Conservation (phyloP, 2,888 invertebrate species). For the Caradrina clavipalpis region DNA sequence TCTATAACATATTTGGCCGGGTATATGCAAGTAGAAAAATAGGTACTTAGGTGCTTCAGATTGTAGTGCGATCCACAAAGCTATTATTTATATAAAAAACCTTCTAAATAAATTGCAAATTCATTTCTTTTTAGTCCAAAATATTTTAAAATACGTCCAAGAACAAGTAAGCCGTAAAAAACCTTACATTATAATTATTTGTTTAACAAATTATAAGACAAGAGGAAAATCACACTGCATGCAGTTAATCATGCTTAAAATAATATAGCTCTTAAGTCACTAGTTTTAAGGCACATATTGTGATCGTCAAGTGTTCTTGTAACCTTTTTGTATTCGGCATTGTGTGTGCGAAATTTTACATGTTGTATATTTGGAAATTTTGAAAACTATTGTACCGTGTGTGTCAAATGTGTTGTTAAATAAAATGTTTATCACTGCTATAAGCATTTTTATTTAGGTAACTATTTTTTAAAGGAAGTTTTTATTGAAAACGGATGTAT, state of each 20-base stretch:
- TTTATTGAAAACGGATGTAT: too few relatives aligned
- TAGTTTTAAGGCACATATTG: conserved; percentile 29
- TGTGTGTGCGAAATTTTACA: conserved; percentile 41
- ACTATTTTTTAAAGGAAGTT: too few relatives aligned
- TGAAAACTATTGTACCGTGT: conserved; percentile 27
- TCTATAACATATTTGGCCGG: background rate
- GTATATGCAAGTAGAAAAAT: background rate
- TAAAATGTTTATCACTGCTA: conserved; percentile 54
- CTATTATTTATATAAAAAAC: too few relatives aligned
- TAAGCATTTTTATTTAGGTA: conserved; percentile 11
- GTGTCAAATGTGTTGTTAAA: conserved; percentile 36
- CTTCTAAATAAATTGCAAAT: too few relatives aligned
- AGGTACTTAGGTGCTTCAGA: background rate
- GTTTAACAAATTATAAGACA: conserved; percentile 21
- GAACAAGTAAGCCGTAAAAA: background rate
- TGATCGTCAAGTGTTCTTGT: conserved; percentile 43
- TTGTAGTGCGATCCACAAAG: too few relatives aligned
- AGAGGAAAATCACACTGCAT: background rate
- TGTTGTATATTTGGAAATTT: conserved; percentile 14
- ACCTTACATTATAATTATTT: background rate
- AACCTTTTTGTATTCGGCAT: conserved; percentile 21
- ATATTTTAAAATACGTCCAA: background rate
- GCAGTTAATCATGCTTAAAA: conserved; percentile 12
- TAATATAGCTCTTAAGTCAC: conserved; percentile 20
- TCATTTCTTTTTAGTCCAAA: background rate